Evolutionary conservation across 2,797 vertebrate species (phyloP).

Genomic region (Xiphorhynchus erythropygius): DNA sequence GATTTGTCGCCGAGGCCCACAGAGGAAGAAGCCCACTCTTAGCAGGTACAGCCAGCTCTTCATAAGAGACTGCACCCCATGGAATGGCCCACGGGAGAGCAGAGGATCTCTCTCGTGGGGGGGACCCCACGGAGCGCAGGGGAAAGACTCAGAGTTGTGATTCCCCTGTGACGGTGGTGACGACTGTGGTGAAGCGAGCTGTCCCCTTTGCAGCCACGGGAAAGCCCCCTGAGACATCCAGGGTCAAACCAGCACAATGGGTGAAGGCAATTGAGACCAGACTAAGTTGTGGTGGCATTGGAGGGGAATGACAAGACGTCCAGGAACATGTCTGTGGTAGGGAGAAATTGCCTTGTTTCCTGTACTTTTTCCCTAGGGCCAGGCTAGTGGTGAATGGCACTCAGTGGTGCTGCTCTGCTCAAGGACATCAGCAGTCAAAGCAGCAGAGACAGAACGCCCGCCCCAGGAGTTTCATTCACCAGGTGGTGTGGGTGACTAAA

Average conservation of each 20-base stretch:
- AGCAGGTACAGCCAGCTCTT: too few species aligned
- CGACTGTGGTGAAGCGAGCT: too few species aligned
- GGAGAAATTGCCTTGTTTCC: background rate
- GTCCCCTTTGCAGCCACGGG: too few species aligned
- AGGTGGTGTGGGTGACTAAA: accelerated
- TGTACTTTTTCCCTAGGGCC: background rate
- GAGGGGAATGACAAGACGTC: background rate
- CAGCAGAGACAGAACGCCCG: background rate
- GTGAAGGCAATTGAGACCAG: background rate
- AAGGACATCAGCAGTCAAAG: background rate
- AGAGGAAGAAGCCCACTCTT: too few species aligned
- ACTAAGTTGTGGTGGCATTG: background rate
- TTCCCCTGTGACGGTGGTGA: too few species aligned
- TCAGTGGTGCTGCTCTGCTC: background rate
- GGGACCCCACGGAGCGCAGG: too few species aligned
- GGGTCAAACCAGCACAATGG: background rate
- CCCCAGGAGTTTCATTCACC: background rate
- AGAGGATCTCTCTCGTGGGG: too few species aligned
- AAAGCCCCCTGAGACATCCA: too few species aligned
- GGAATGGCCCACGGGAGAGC: too few species aligned
- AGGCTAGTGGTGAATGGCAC: accelerated
- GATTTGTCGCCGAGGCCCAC: too few species aligned
- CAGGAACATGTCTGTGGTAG: background rate
- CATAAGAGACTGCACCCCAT: too few species aligned
- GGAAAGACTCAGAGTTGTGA: too few species aligned